Conservation (phyloP, 1,140 invertebrate species). For the Campoletis sonorensis region DNA sequence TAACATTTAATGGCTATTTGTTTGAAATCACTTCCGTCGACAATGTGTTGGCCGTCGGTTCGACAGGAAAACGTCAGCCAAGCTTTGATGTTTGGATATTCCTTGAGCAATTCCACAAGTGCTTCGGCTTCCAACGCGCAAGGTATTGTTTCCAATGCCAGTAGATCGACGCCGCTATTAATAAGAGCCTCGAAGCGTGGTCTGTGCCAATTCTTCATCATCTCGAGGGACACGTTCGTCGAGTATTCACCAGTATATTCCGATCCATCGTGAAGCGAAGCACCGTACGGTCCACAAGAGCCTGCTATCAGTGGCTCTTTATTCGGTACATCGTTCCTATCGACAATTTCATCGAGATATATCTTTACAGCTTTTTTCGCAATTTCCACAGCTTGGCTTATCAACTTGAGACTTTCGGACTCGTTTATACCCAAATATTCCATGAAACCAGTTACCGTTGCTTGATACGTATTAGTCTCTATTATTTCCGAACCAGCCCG, state of each 20-base stretch:
- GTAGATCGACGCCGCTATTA: conserved; percentile 86
- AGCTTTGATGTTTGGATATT: conserved; percentile 84
- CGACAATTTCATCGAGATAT: conserved; percentile 77
- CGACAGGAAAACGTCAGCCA: conserved; percentile 92
- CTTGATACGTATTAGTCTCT: conserved; percentile 93
- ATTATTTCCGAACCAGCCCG: conserved; percentile 90
- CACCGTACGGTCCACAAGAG: conserved; percentile 95
- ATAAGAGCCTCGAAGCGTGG: conserved; percentile 86
- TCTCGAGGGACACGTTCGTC: conserved; percentile 80
- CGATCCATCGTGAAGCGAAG: conserved; percentile 91
- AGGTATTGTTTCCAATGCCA: conserved; percentile 94
- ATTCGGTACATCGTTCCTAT: conserved; percentile 55
- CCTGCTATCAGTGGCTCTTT: conserved; percentile 83
- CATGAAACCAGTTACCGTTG: conserved; percentile 87
- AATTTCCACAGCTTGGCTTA: conserved; percentile 84
- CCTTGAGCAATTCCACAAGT: conserved; percentile 84
- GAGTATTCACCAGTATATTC: conserved; percentile 94
- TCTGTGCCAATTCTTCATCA: conserved; percentile 88
- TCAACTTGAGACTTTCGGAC: conserved; percentile 82
- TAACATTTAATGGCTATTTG: conserved; percentile 81
- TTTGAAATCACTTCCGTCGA: conserved; percentile 86
- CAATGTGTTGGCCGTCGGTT: conserved; percentile 81
- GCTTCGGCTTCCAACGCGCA: conserved; percentile 88
- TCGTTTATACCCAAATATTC: conserved; percentile 82
- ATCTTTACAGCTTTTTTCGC: conserved; percentile 81